Base-by-base conservation (phyloP, 2,797 vertebrate genomes). In the Sebastes goodei region DNA sequence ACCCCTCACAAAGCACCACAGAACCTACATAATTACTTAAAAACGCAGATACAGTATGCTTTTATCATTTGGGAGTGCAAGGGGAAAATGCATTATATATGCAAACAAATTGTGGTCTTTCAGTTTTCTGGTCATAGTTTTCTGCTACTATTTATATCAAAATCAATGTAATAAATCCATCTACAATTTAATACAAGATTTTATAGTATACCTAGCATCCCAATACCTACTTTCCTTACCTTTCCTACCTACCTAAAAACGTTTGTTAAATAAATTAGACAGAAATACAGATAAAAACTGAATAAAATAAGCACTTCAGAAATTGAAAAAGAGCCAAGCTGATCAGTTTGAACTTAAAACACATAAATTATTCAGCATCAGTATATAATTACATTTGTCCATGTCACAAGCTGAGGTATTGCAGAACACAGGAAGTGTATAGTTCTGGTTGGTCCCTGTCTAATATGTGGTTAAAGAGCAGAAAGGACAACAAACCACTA, bases 381-480 rank as follows among this genome's bases (percentile, higher is more conserved):
- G 33, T 35, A 7, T 9, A 59, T 29, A 72, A 64, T 57, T 65
- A 49, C 17, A 72, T 71, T 25, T 61, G 25, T 62, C 56, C 30
- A 46, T 52, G 23, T 82, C 53, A 73, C 10, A 65, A 21, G 23
- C 49, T 67, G 76, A 84, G 25, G 56, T 27, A 53, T 20, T 65
- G 65, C 71, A 83, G 78, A 63, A 15, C 70, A 80, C 64, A 76
- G 63, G 59, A 66, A 75, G 71, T 63, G 42, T 42, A 35, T 56
- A 29, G 59, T 20, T 78, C 56, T 73, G 62, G 42, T 27, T 76
- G 74, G 23, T 68, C 61, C n/a, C 17, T 12, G 59, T 72, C 49
- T 76, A 69, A 79, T 66, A 71, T 67, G 62, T 76, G 71, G 68
- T 76, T 33, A 11, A 75, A 70, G 49, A 74, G 21, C 72, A 81